phyloP scores from a whole-genome alignment of 2,113 vertebrate genomes.

The Artemisiospiza belli region DNA sequence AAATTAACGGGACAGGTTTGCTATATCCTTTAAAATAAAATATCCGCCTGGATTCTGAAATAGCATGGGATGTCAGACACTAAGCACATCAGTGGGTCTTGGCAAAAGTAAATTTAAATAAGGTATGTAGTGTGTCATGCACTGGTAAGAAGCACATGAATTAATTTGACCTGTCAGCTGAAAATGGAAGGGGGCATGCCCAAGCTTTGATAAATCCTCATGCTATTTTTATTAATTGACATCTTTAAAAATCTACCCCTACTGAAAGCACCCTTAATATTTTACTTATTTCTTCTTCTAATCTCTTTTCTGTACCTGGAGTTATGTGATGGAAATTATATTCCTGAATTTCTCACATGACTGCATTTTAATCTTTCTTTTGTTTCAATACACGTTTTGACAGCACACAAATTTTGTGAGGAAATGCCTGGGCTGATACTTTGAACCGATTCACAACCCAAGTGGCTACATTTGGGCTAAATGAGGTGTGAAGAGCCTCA shows the following conservation, averaged over 20 bases:
- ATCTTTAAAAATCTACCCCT: conserved; percentile 34
- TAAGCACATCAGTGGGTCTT: conserved; percentile 33
- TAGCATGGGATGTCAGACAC: conserved; percentile 49
- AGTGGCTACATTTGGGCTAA: conserved; percentile 95
- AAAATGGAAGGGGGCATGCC: conserved; percentile 35
- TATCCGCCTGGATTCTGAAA: conserved; percentile 40
- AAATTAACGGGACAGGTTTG: conserved; percentile 9
- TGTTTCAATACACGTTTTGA: conserved; percentile 77
- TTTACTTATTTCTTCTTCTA: conserved; percentile 49
- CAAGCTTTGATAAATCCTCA: conserved; percentile 41
- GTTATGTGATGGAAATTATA: conserved; percentile 40
- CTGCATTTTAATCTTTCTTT: conserved; percentile 66
- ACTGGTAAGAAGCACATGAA: conserved; percentile 28
- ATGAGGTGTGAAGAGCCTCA: conserved; percentile 96
- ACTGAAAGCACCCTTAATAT: conserved; percentile 9
- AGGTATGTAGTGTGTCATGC: conserved; percentile 62
- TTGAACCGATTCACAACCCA: conserved; percentile 92
- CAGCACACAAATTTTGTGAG: conserved; percentile 81
- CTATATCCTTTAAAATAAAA: conserved; percentile 52
- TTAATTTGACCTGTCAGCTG: conserved; percentile 62
- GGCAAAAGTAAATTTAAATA: conserved; percentile 74
- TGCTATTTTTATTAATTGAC: conserved; percentile 65
- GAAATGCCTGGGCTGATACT: conserved; percentile 84
- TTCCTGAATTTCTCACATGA: conserved; percentile 43
- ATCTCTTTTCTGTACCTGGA: conserved; percentile 10